Conservation (phyloP, 2,113 vertebrate species). For the Oreochromis aureus region DNA sequence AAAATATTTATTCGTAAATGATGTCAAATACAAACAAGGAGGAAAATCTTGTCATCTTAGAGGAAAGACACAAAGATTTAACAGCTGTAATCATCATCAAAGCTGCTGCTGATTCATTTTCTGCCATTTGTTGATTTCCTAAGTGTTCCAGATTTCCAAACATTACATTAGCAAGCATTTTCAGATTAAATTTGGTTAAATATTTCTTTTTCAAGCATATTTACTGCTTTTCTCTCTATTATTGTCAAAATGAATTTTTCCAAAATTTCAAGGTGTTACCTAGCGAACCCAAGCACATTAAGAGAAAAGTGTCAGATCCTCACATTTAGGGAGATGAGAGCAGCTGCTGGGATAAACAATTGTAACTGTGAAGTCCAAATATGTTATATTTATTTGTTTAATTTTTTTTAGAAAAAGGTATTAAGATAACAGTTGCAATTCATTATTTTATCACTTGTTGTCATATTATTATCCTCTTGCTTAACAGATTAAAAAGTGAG, state of each 20-base stretch:
- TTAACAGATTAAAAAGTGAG: not conserved
- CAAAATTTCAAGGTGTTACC: not conserved
- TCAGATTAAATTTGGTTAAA: not conserved
- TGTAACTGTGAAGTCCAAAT: not conserved
- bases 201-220: not conserved
- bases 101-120: not conserved
- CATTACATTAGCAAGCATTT: not conserved
- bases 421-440: accelerated
- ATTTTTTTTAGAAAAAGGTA: not conserved
- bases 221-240: not conserved
- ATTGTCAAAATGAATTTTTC: not conserved
- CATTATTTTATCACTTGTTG: not conserved
- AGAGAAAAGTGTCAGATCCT: not conserved
- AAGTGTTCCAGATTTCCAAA: not conserved
- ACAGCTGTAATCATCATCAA: not conserved
- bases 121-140: not conserved
- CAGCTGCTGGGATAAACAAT: not conserved
- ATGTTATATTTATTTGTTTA: not conserved
- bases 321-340: not conserved
- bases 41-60: not conserved
- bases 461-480: not conserved
- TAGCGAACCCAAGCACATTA: not conserved
- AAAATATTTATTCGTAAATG: not conserved
- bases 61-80: accelerated
- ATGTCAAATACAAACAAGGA: not conserved